These are phyloP conservation scores for Thamnophis sirtalis DNA, from an alignment of 2,113 vertebrate genomes.

Conservation along the genomic window DNA sequence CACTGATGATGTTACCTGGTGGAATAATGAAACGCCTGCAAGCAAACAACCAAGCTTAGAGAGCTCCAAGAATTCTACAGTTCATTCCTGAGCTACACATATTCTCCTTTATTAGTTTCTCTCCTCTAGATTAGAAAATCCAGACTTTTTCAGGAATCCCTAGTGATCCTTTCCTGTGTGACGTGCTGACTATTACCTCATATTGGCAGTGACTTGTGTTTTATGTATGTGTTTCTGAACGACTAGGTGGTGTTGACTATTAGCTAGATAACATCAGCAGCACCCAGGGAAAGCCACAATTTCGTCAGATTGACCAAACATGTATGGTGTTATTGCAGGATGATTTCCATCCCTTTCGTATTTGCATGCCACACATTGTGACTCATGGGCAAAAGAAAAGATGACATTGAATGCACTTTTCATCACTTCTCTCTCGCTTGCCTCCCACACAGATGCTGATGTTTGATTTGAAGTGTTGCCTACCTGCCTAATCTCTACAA, in stretches of 20 bases:
- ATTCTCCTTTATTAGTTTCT: neutral
- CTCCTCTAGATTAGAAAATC: neutral
- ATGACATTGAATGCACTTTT: neutral
- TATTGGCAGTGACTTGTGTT: neutral
- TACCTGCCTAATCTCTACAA: neutral
- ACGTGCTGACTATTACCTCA: neutral
- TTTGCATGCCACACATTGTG: neutral
- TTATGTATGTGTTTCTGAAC: neutral
- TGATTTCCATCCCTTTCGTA: neutral
- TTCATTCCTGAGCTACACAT: neutral
- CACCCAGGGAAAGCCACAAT: neutral
- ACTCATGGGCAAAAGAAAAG: neutral
- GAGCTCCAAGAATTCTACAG: neutral
- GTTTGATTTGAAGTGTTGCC: neutral
- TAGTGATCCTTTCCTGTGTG: neutral
- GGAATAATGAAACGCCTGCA: neutral
- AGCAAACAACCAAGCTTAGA: neutral
- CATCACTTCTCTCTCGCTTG: neutral
- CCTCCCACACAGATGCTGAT: neutral
- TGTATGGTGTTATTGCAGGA: neutral
- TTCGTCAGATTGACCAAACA: neutral
- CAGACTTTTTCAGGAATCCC: neutral
- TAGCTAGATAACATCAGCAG: neutral
- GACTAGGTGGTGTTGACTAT: neutral
- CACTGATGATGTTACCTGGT: neutral